Conservation (phyloP, 1,140 invertebrate genomes). For the Sycophila sp. region DNA sequence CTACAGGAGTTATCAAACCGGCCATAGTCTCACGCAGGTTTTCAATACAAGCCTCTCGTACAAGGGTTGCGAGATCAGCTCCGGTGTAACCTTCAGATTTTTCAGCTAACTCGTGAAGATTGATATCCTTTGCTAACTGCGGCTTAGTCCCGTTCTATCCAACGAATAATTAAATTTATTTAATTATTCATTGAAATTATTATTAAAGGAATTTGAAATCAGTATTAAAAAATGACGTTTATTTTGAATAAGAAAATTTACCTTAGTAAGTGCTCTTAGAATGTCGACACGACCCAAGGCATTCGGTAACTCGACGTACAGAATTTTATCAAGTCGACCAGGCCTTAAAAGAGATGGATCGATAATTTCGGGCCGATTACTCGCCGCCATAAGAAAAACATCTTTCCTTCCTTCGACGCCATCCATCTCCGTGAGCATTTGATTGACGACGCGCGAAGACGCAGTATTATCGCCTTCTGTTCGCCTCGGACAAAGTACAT, state of each 20-base stretch:
- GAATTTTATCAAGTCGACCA: conserved; percentile 91
- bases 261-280: conserved; percentile 90
- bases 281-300: conserved; percentile 87
- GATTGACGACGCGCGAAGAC: conserved; percentile 90
- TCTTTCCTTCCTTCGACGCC: conserved; percentile 89
- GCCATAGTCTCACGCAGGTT: conserved; percentile 77
- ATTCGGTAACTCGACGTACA: conserved; percentile 93
- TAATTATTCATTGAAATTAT: conserved; percentile 22
- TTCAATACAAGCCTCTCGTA: conserved; percentile 83
- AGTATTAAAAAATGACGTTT: background rate
- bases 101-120: conserved; percentile 74
- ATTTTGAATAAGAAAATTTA: conserved; percentile 52
- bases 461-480: conserved; percentile 79
- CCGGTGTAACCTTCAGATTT: conserved; percentile 87
- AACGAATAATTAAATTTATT: conserved; percentile 8
- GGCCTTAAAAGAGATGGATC: conserved; percentile 96
- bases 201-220: too few relatives aligned
- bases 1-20: conserved; percentile 45
- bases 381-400: conserved; percentile 95
- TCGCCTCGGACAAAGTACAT: conserved; percentile 93
- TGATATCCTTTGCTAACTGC: conserved; percentile 78
- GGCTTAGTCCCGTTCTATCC: conserved; percentile 81
- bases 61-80: conserved; percentile 89
- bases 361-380: conserved; percentile 96
- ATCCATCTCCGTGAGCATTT: conserved; percentile 98